Evolutionary conservation across 2,797 vertebrate genomes (phyloP).

Genomic region (Crenuchus spilurus): DNA sequence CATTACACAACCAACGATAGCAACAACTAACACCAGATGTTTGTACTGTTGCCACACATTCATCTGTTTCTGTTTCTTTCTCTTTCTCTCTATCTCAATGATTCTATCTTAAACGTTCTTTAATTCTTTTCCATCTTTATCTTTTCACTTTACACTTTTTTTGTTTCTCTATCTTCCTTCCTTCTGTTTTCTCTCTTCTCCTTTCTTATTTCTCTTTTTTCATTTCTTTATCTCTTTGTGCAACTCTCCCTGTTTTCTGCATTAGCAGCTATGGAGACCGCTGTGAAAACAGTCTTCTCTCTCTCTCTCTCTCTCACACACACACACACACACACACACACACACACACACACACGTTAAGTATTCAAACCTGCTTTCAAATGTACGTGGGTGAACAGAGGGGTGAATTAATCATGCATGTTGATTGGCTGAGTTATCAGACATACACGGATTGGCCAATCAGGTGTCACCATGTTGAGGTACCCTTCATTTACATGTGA

Average conservation of each 20-base stretch:
- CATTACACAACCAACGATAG: slow-evolving; percentile 60
- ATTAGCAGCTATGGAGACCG: too few species aligned
- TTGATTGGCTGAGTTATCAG: slow-evolving; percentile 22
- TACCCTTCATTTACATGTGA: slow-evolving; percentile 39
- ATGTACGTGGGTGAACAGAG: slow-evolving; percentile 1
- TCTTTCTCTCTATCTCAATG: neutral
- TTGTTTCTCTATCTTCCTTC: slow-evolving; percentile 6
- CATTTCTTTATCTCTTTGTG: too few species aligned
- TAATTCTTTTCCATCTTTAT: neutral
- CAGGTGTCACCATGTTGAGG: slow-evolving; percentile 21
- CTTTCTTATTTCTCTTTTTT: neutral
- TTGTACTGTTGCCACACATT: slow-evolving; percentile 34
- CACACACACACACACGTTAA: neutral
- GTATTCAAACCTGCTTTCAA: neutral
- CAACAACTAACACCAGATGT: slow-evolving; percentile 67
- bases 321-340: neutral
- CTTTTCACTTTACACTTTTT: neutral
- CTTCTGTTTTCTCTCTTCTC: neutral
- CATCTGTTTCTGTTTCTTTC: slow-evolving; percentile 11
- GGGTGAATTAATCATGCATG: slow-evolving; percentile 13
- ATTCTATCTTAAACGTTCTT: too few species aligned
- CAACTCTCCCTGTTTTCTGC: too few species aligned
- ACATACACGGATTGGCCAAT: slow-evolving; percentile 41
- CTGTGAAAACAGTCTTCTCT: too few species aligned
- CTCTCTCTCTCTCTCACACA: neutral